Evolutionary conservation across 2,797 vertebrate genomes (phyloP).

Genomic region (Arctocebus calabarensis): DNA sequence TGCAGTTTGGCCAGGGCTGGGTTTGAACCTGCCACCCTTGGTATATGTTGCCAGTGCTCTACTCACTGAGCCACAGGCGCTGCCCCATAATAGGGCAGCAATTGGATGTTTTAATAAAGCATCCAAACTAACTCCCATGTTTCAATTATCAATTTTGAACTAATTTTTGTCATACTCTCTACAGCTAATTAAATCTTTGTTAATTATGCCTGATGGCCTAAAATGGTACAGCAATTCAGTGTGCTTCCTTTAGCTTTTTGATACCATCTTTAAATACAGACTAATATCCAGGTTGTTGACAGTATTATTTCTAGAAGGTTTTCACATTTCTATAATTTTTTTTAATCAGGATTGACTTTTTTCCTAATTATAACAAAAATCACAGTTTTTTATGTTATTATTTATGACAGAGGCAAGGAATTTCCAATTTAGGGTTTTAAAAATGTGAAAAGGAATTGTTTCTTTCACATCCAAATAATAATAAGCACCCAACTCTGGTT

Average conservation of each 20-base stretch:
- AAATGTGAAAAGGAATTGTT: slow-evolving; percentile 19
- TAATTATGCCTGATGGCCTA: slow-evolving; percentile 4
- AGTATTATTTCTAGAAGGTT: not conserved
- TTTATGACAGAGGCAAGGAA: not conserved
- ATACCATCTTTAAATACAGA: not conserved
- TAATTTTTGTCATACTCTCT: not conserved
- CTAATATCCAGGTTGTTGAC: not conserved
- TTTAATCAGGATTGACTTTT: slow-evolving; percentile 67
- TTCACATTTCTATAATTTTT: not conserved
- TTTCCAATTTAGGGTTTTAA: slow-evolving; percentile 18
- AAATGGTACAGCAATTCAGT: not conserved
- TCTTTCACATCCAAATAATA: slow-evolving; percentile 40
- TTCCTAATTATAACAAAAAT: slow-evolving; percentile 31
- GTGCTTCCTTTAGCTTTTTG: slow-evolving; percentile 4
- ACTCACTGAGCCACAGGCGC: no score
- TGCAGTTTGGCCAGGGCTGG: no score
- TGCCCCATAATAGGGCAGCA: no score
- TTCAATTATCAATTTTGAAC: slow-evolving; percentile 14
- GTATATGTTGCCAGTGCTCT: no score
- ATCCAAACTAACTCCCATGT: not conserved
- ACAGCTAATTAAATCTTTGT: slow-evolving; percentile 44
- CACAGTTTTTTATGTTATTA: slow-evolving; percentile 5
- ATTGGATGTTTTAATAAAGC: not conserved
- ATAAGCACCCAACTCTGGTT: slow-evolving; percentile 1
- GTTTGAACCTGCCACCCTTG: no score